Evolutionary conservation across 30 jellyfish, hydroid and myxozoan species (phyloP), one percentile per base, ranked within the genome.

Genomic region (Clytia hemisphaerica): DNA sequence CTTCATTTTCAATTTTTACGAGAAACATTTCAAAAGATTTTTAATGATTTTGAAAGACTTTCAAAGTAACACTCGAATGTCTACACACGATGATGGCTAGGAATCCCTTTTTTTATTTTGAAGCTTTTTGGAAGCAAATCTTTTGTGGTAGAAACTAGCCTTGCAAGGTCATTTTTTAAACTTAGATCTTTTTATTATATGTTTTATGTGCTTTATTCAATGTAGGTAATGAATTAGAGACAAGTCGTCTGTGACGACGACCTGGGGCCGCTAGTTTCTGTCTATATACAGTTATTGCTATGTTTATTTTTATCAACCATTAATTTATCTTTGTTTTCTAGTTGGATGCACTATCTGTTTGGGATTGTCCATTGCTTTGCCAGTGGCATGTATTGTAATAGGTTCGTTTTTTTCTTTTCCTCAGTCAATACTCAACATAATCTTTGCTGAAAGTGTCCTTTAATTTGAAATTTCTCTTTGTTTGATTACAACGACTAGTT

Each of bases 331-430:
- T 4, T 51, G 58, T 45, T 27, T 73, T 67, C 19, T 68, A 88
- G 97, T 88, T 73, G 97, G 97, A 21, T 74, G 78, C 57, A 46
- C 94, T 51, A 49, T 88, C n/a, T 70, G 77, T 66, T 38, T 88
- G 48, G 94, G 85, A 16, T 30, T 88, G 34, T 37, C 68, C 35
- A 68, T 88, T 27, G 97, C 94, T 2, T 48, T 88, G 18, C 97
- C 97, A n/a, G 75, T 88, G 45, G 94, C 97, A 29, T 73, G 79
- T 37, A 80, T 88, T 30, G 86, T 74, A 48, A 79, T 88, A 0
- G 97, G 97, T 88, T 61, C 67, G 94, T 68, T 15, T 30, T 75
- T 21, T 16, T 37, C 25, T 34, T 37, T 40, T 42, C 29, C 40
- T 10, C 0, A 40, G n/a, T 40, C 15, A 7, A 40, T 40, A 7